These are phyloP conservation scores for Trogon surrucura DNA, from an alignment of 2,113 vertebrate species.

Conservation along the genomic window DNA sequence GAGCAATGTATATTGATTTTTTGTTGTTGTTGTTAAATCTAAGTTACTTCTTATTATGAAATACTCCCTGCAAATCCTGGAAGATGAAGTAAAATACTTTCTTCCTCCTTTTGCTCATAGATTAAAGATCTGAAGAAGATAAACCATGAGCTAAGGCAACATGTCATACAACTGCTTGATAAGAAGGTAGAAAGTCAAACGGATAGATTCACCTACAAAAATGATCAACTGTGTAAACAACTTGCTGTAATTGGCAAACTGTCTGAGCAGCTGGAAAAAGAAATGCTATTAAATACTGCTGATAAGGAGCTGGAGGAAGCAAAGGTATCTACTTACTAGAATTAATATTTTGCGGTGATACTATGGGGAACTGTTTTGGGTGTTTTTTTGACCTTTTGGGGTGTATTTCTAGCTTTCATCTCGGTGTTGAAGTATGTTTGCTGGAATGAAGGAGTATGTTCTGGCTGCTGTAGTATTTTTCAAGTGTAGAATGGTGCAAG, in stretches of 20 bases:
- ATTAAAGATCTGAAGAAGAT: constrained; percentile 72
- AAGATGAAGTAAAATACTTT: not conserved
- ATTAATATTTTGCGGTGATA: not conserved
- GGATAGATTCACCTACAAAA: constrained; percentile 68
- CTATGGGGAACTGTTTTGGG: not conserved
- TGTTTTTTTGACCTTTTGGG: not conserved
- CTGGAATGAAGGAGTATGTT: not conserved
- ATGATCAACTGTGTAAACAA: constrained; percentile 71
- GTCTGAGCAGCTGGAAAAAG: constrained; percentile 69
- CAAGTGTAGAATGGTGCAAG: not conserved
- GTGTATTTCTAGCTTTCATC: not conserved
- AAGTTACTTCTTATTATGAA: not conserved
- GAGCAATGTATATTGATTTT: not conserved
- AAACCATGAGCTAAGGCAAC: constrained; percentile 72
- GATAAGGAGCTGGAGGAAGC: constrained; percentile 71
- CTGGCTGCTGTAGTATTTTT: not conserved
- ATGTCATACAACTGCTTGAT: constrained; percentile 68
- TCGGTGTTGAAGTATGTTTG: not conserved
- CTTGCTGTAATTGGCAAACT: constrained; percentile 72
- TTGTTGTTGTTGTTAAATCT: not conserved
- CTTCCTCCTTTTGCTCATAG: constrained; percentile 56
- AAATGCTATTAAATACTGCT: constrained; percentile 62
- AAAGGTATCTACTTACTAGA: constrained; percentile 61
- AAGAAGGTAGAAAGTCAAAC: constrained; percentile 68
- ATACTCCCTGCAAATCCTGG: not conserved